These are phyloP conservation scores for Lithophane leautieri DNA, from an alignment of 2,888 invertebrate species.

Conservation along the genomic window DNA sequence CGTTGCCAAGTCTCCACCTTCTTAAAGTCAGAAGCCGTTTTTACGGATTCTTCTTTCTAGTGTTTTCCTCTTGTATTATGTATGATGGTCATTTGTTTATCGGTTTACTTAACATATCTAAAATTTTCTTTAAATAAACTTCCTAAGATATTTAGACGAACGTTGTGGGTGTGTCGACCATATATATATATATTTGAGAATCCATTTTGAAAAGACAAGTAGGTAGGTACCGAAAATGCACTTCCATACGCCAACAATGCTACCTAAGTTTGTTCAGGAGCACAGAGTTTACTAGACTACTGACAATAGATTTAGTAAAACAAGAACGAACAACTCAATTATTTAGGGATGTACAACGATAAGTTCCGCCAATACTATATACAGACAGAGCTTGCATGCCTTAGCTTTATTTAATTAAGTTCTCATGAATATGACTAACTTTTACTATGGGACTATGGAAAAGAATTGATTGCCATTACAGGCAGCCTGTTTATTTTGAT, in stretches of 20 bases:
- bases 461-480: not conserved
- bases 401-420: not conserved
- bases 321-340: conserved; percentile 6
- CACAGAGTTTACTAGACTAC: not conserved
- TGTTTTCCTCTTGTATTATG: not conserved
- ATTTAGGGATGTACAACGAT: not conserved
- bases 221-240: not conserved
- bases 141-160: not conserved
- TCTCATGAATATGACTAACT: not conserved
- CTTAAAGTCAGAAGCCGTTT: not conserved
- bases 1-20: not conserved
- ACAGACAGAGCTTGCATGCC: not conserved
- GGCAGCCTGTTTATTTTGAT: not conserved
- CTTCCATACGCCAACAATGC: not conserved
- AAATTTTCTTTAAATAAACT: not conserved
- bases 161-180: not conserved
- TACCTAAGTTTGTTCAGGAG: not conserved
- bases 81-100: not conserved
- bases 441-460: too few species aligned
- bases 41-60: not conserved
- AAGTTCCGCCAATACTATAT: not conserved
- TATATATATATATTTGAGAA: not conserved
- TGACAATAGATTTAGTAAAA: conserved; percentile 3
- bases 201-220: not conserved
- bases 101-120: not conserved